A percentile compares a stretch with the other conserved stretches of the same genome.
These are phyloP conservation scores for Rotaria sp. DNA, from an alignment of 2,888 invertebrate genomes.

Conservation along the genomic window DNA sequence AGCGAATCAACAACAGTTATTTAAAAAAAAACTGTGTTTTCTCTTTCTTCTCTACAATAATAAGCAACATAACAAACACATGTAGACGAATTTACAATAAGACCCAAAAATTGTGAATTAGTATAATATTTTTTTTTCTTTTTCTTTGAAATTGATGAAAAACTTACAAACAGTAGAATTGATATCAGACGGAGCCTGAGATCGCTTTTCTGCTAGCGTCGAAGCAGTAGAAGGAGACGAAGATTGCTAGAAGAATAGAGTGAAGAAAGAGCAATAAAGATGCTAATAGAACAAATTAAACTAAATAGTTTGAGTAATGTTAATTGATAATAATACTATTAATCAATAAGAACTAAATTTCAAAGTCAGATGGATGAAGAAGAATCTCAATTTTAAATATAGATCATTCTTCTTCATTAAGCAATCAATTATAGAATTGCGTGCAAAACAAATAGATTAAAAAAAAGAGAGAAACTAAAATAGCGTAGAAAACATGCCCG, in stretches of 20 bases:
- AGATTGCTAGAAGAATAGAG: not conserved
- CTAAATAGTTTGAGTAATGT: not conserved
- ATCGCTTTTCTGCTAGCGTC: not conserved
- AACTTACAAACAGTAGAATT: not conserved
- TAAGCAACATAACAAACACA: not conserved
- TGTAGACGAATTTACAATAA: not conserved
- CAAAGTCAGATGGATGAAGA: not conserved
- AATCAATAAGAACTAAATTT: not conserved
- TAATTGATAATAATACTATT: not conserved
- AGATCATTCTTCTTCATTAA: not conserved
- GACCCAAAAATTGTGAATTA: too few species aligned
- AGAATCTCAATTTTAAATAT: not conserved
- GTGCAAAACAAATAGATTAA: not conserved
- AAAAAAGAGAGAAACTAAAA: not conserved
- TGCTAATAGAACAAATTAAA: not conserved
- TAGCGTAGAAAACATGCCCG: not conserved
- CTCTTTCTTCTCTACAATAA: too few species aligned
- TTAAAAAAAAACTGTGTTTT: not conserved
- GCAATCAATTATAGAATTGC: not conserved
- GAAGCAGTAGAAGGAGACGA: not conserved
- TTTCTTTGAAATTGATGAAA: not conserved
- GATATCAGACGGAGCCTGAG: not conserved
- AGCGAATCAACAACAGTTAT: not conserved
- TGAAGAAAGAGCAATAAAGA: not conserved
- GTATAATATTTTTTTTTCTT: not conserved